Evolutionary conservation across 2,888 invertebrate species (phyloP).

Genomic region (Morinoia aosen): DNA sequence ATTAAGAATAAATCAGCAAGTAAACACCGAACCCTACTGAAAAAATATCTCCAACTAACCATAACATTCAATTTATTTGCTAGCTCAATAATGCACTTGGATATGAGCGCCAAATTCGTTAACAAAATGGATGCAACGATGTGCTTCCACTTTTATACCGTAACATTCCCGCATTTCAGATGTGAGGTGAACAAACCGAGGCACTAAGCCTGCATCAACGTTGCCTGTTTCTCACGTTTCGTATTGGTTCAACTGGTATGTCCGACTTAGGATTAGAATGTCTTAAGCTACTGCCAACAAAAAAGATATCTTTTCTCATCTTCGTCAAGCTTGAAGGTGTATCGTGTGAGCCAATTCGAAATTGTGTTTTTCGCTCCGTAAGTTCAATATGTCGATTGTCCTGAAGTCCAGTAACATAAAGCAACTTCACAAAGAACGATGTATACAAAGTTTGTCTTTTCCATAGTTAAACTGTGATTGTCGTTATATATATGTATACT

Average conservation of each 20-base stretch:
- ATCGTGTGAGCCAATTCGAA: background rate
- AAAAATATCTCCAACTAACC: background rate
- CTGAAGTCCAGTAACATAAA: background rate
- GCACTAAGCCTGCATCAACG: background rate
- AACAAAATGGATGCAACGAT: background rate
- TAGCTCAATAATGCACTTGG: background rate
- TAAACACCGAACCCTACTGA: background rate
- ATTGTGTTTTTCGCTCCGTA: background rate
- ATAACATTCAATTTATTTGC: no score
- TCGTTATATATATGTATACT: no score
- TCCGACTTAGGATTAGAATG: conserved; percentile 14
- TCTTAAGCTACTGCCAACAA: conserved; percentile 21
- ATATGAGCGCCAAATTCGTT: background rate
- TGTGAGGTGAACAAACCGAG: background rate
- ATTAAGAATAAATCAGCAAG: background rate
- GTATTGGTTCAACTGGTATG: background rate
- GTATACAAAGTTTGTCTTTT: background rate
- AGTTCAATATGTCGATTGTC: background rate
- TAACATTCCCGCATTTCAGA: background rate
- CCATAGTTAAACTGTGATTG: no score
- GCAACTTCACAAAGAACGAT: background rate
- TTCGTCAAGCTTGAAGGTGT: conserved; percentile 4
- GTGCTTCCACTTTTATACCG: background rate
- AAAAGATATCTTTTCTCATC: background rate
- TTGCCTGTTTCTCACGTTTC: background rate